phyloP scores from a whole-genome alignment of 2,888 invertebrate species.

The Scrobipalpa costella region DNA sequence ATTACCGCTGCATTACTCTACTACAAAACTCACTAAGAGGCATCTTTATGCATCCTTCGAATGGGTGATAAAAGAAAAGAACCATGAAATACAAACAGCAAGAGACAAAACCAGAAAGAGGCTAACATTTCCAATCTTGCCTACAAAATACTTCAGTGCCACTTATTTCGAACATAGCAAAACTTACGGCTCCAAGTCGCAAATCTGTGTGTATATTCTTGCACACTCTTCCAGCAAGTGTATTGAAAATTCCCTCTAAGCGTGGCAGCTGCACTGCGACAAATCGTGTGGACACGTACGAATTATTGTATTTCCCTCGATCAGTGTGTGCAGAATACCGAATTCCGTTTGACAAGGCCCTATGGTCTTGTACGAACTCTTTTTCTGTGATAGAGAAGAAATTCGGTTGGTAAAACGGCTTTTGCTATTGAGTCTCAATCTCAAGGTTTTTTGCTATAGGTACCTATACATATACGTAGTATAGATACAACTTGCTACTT shows the following conservation, averaged over 20 bases:
- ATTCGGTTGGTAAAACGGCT: no score
- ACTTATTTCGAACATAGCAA: conserved; percentile 5
- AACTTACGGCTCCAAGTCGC: conserved; percentile 4
- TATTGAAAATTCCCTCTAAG: conserved; percentile 58
- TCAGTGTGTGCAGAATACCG: conserved; percentile 50
- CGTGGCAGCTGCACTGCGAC: conserved; percentile 69
- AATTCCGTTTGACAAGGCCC: conserved; percentile 55
- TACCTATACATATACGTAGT: no score
- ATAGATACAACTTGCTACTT: no score
- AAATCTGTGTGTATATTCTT: conserved; percentile 4
- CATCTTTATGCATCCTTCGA: no score
- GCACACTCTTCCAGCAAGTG: conserved; percentile 35
- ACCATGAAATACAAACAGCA: no score
- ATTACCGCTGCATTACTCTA: no score
- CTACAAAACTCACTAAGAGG: no score
- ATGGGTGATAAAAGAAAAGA: no score
- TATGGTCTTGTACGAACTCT: background rate
- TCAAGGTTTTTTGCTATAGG: no score
- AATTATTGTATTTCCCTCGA: conserved; percentile 63
- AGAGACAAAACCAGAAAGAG: background rate
- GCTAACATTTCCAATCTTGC: conserved; percentile 8
- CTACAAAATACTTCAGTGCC: background rate
- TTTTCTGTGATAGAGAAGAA: no score
- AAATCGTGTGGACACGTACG: conserved; percentile 71
- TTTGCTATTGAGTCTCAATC: no score